A percentile compares a stretch with the other conserved stretches of the same genome.
These are phyloP conservation scores for Iguana delicatissima DNA, from an alignment of 2,797 vertebrate species.

Conservation along the genomic window DNA sequence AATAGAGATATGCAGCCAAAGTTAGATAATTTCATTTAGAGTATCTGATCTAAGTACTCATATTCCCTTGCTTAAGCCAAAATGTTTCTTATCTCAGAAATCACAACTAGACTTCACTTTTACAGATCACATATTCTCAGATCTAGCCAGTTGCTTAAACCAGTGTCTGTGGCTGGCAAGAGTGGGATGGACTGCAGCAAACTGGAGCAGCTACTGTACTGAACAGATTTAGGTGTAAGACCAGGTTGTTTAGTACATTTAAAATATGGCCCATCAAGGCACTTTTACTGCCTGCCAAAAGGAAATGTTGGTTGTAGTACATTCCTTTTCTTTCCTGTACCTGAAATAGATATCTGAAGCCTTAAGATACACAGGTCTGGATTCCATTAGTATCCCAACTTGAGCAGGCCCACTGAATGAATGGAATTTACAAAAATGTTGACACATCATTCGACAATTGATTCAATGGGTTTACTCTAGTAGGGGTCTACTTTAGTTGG, in stretches of 20 bases:
- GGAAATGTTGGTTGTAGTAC: background rate
- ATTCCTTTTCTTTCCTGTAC: background rate
- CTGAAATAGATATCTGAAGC: background rate
- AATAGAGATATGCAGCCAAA: background rate
- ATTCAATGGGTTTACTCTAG: no score
- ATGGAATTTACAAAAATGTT: no score
- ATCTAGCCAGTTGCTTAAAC: background rate
- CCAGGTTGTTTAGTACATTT: background rate
- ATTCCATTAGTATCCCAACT: no score
- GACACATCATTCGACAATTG: no score
- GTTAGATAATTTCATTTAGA: background rate
- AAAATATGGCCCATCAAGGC: background rate
- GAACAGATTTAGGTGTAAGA: background rate
- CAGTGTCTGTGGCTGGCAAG: background rate
- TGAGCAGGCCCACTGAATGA: no score
- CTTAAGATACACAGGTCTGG: background rate
- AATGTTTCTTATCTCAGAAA: background rate
- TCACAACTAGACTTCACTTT: background rate
- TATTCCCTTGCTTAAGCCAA: background rate
- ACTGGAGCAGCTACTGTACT: background rate
- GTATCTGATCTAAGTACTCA: background rate
- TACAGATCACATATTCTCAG: background rate
- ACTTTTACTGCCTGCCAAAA: background rate
- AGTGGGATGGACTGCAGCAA: background rate
- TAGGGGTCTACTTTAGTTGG: no score